These are phyloP conservation scores for Intellagama lesueurii DNA, from an alignment of 2,797 vertebrate species.

Conservation along the genomic window DNA sequence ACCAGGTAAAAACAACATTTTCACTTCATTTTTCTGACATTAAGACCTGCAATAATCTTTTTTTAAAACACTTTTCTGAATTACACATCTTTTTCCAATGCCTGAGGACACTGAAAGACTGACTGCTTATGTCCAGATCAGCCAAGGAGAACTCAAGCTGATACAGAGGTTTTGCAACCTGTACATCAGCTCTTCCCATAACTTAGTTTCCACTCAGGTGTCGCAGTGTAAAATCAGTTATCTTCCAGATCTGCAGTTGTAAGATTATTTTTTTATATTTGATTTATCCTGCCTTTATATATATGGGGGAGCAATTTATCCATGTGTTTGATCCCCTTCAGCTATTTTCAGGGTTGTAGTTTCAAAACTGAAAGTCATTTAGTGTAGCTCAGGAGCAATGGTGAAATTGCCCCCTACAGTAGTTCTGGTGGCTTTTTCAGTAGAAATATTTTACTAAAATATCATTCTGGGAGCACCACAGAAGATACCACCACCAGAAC, in stretches of 20 bases:
- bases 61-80: neutral
- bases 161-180: neutral
- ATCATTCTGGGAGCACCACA: too few species aligned
- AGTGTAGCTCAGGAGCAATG: too few species aligned
- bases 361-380: too few species aligned
- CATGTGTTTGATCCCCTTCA: too few species aligned
- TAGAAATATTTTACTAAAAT: too few species aligned
- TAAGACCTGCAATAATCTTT: neutral
- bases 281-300: neutral
- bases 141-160: neutral
- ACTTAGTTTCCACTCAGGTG: neutral
- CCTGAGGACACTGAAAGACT: neutral
- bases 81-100: neutral
- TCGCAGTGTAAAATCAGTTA: neutral
- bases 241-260: too few species aligned
- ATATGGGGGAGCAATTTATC: too few species aligned
- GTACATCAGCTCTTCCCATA: neutral
- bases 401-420: too few species aligned
- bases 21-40: neutral
- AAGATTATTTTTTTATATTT: too few species aligned
- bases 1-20: neutral
- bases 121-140: neutral
- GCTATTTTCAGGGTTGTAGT: too few species aligned
- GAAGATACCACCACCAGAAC: too few species aligned
- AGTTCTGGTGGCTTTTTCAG: too few species aligned